Evolutionary conservation across 2,797 vertebrate species (phyloP), one percentile per base, ranked within the genome.

Genomic region (Pseudotriccus pelzelni): DNA sequence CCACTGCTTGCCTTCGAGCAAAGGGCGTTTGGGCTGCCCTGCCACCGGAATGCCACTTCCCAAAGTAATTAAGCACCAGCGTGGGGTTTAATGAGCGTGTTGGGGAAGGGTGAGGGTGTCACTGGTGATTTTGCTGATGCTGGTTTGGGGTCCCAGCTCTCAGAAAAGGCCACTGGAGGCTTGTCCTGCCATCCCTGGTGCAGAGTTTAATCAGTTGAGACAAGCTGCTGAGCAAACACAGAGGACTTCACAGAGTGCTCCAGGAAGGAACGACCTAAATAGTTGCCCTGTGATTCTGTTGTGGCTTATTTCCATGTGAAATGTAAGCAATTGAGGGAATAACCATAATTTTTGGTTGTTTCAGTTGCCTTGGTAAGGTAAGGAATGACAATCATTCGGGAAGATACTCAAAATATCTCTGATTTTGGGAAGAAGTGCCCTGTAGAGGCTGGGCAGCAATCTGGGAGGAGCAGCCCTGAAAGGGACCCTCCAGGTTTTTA

Each of bases 141-240:
- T 72, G 50, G 13, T 75, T 67, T 81, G 84, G 53, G 70, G 67
- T 87, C 73, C 43, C 62, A 20, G 52, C 41, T 70, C 47, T 76
- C 69, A 18, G 75, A 49, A 59, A 32, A 60, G 64, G 23, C 53
- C 59, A 27, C 46, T 76, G 72, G 15, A 72, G 46, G 32, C 46
- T 58, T 16, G 19, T 62, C 37, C 64, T 75, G 53, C 23, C 4
- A 0, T 52, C 78, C 44, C 62, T 83, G 74, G 78, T 32, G 58
- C n/a, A 20, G 66, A 79, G 8, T 52, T 89, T 96, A 92, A 96
- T 96, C 44, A 15, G 36, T 28, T 67, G 67, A 68, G 95, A 95
- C 92, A 93, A 75, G 79, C 78, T 93, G 92, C 66, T 95, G 94
- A 93, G 83, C 95, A 94, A 96, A 91, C 7, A 92, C 94, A 94